These are phyloP conservation scores for Leptinotarsa rubiginosa DNA, from an alignment of 2,888 invertebrate species.

Conservation along the genomic window DNA sequence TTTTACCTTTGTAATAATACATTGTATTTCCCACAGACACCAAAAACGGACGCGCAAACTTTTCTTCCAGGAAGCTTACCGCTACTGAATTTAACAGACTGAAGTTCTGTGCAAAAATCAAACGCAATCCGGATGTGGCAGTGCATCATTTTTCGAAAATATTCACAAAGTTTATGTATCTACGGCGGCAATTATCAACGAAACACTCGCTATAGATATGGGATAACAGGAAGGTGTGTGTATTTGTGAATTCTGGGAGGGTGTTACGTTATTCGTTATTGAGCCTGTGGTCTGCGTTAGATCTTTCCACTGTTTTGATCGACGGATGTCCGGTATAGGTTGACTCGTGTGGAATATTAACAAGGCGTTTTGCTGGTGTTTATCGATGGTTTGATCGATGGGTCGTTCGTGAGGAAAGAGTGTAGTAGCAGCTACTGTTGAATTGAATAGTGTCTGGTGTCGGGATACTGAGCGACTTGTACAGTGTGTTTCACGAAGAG, in stretches of 20 bases:
- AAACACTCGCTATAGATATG: conserved; percentile 3
- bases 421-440: neutral
- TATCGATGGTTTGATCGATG: conserved; percentile 17
- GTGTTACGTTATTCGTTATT: conserved; percentile 30
- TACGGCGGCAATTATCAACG: neutral
- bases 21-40: conserved; percentile 2
- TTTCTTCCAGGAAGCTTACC: conserved; percentile 19
- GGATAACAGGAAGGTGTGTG: conserved; percentile 40
- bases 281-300: conserved; percentile 37
- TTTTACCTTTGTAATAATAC: conserved; percentile 13
- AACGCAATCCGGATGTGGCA: neutral
- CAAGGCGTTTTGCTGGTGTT: conserved; percentile 26
- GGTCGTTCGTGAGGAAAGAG: no score
- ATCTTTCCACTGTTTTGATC: conserved; percentile 45
- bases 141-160: conserved; percentile 18
- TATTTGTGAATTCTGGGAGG: conserved; percentile 45
- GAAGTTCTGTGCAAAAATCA: conserved; percentile 11
- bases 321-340: conserved; percentile 47
- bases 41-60: conserved; percentile 20
- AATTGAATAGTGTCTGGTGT: neutral
- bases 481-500: no score
- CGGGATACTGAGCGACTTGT: neutral
- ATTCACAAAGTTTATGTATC: conserved; percentile 22
- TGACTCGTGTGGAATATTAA: conserved; percentile 44
- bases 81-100: conserved; percentile 18